Base-by-base conservation (phyloP, 1,140 invertebrate species). In the Diploscapter pachys region DNA sequence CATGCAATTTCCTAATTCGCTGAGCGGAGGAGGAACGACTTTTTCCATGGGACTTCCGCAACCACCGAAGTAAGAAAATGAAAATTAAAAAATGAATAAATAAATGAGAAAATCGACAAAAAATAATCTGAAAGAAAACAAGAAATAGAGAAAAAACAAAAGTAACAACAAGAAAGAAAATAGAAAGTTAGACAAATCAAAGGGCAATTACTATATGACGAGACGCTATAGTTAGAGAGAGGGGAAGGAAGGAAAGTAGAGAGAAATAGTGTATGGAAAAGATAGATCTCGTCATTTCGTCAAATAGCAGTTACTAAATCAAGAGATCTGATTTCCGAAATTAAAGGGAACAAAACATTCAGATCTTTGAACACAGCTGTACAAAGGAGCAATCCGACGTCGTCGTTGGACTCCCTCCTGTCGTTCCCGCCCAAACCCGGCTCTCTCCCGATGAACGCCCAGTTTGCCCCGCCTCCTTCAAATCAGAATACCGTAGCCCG, bases 291-390 rank as follows among this genome's bases (percentile, higher is more conserved):
- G 48, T 65, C 50, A 9, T 48, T 1, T 9, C 13, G 9, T 11
- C 31, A 13, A 48, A 48, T 48, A n/a, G n/a, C 63, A 48, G 9
- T 48, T 9, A 2, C 9, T 11, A 65, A 11, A 11, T 9, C 9
- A 59, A 62, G 50, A 50, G 9, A n/a, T n/a, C 9, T 63, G 55
- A 11, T 63, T 63, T 66, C 53, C 69, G 11, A 31, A 63, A 8
- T 63, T 67, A 11, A 55, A 63, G 63, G 63, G 9, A 65, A 9
- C 9, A 48, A 9, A 65, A 11, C 63, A 9, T 62, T 62, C 52
- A 64, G 71, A n/a, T 72, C 71, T 31, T 72, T 3, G 4, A 72
- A 72, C 48, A 9, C 9, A 11, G 56, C 71, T 6, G 59, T 72
- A 9, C 71, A 72, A 69, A 54, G 69, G 57, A 54, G 55, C 5